Conservation (phyloP, 2,797 vertebrate species). For the Sarcophilus harrisii region DNA sequence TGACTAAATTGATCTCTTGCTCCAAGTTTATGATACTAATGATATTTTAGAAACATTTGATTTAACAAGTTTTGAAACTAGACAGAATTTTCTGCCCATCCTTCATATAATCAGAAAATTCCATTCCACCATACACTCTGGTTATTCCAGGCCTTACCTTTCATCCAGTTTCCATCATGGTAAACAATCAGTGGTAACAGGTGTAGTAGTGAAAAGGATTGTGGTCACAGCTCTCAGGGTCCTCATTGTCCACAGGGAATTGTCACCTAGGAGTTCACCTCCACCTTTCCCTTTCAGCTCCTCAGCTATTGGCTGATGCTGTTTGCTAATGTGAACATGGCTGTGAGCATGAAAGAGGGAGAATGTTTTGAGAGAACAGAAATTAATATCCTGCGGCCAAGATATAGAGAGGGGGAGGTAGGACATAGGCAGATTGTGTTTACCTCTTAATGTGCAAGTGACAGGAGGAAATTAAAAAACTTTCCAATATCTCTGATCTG, state of each 20-base stretch:
- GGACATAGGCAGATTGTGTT: neutral
- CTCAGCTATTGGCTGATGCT: neutral
- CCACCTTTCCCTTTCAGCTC: neutral
- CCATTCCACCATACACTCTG: neutral
- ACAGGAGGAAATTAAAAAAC: neutral
- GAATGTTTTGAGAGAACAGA: neutral
- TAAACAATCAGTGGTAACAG: conserved; percentile 54
- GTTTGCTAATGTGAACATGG: neutral
- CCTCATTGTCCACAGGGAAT: conserved; percentile 1
- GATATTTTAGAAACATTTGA: conserved; percentile 22
- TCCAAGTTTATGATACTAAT: neutral
- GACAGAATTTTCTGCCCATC: neutral
- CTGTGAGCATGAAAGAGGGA: conserved; percentile 16
- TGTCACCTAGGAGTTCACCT: conserved; percentile 22
- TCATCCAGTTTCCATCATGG: neutral
- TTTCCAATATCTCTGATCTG: neutral
- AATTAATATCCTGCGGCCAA: conserved; percentile 61
- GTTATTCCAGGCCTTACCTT: neutral
- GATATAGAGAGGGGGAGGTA: conserved; percentile 22
- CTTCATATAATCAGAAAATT: conserved; percentile 37
- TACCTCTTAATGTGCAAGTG: neutral
- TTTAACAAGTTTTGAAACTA: neutral
- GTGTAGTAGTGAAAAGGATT: conserved; percentile 68
- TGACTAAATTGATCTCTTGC: neutral
- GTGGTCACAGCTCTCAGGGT: conserved; percentile 57